Percentiles rank a stretch among this genome's conserved stretches.
Evolutionary conservation across 2,797 vertebrate species (phyloP).

Genomic region (Dicrostonyx torquatus): DNA sequence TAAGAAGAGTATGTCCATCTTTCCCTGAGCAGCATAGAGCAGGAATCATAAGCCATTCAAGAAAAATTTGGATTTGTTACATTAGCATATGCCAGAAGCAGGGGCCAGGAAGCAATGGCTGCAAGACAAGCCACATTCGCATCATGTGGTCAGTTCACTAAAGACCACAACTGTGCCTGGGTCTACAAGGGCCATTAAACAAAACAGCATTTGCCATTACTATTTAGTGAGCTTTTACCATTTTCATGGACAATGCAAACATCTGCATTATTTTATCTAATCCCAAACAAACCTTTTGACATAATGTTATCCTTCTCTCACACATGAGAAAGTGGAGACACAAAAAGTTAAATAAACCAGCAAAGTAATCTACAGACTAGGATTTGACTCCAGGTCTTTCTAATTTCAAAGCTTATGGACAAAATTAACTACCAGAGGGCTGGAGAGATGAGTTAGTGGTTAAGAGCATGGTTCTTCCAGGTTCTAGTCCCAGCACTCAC

Average conservation of each 20-base stretch:
- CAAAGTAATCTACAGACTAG: neutral
- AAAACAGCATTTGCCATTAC: neutral
- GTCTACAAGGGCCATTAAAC: neutral
- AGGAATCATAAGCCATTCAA: neutral
- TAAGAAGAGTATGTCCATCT: neutral
- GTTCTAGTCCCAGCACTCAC: neutral
- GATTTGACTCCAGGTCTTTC: neutral
- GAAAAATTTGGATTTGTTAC: conserved; percentile 7
- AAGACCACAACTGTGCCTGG: neutral
- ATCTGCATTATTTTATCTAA: neutral
- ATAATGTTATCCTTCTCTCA: neutral
- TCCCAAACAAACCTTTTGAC: neutral
- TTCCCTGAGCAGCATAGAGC: neutral
- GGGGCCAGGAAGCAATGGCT: neutral
- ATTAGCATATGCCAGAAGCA: neutral
- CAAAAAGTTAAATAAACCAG: neutral
- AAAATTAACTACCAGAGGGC: neutral
- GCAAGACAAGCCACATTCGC: neutral
- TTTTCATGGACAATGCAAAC: neutral
- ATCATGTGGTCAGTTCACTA: neutral
- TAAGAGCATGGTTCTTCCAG: too few species aligned
- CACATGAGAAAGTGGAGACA: neutral
- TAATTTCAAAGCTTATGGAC: neutral
- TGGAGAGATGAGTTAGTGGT: neutral
- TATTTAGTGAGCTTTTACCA: conserved; percentile 12